These are phyloP conservation scores for Rhadinocentrus ornatus DNA, from an alignment of 2,797 vertebrate genomes.

Conservation along the genomic window DNA sequence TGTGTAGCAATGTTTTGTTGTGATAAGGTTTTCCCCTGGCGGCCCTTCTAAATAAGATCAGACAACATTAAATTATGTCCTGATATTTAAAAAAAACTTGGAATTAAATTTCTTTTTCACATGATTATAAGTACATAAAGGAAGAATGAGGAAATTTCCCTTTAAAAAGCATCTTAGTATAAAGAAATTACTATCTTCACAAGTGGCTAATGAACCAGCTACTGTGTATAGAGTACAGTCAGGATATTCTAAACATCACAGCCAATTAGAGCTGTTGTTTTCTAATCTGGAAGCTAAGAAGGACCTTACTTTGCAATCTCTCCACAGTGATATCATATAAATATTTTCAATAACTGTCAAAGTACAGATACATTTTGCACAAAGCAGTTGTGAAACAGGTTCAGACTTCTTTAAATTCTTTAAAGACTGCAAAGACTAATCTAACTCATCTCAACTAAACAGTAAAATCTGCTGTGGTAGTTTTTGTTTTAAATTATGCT, in stretches of 20 bases:
- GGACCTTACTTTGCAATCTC: constrained; percentile 48
- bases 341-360: not conserved
- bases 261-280: constrained; percentile 11
- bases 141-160: not conserved
- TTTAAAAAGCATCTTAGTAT: not conserved
- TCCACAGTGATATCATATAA: constrained; percentile 36
- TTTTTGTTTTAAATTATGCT: not conserved
- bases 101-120: not conserved
- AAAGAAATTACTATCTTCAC: not conserved
- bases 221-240: not conserved
- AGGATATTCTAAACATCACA: not conserved
- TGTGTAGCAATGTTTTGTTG: not conserved
- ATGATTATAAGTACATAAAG: not conserved
- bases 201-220: constrained; percentile 12
- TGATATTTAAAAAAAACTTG: not conserved
- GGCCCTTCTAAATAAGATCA: not conserved
- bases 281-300: constrained; percentile 12
- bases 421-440: not conserved
- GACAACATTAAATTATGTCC: not conserved
- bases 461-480: not conserved
- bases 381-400: not conserved
- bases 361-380: not conserved
- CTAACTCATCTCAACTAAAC: not conserved
- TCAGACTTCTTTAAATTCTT: not conserved
- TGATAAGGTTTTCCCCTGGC: not conserved